Evolutionary conservation across 1,140 invertebrate species (phyloP), one percentile per base, ranked within the genome.

Genomic region (Zaprionus lachaisei): DNA sequence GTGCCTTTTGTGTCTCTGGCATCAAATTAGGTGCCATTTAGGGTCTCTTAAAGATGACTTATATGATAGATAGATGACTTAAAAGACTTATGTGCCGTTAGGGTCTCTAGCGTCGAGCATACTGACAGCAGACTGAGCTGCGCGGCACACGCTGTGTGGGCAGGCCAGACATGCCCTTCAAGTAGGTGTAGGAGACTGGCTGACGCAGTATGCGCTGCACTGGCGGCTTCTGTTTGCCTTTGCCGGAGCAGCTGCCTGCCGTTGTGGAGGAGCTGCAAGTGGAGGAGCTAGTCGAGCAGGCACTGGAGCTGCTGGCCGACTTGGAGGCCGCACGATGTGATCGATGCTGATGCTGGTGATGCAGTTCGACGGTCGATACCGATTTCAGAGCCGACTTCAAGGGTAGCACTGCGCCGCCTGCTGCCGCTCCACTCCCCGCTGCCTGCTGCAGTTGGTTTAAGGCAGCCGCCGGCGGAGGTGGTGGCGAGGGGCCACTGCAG

Each of bases 131-230:
- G 15, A 91, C 79, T 1, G 93, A 83, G 38, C 93, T 94, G 56
- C 95, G 94, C 0, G 96, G 96, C 4, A 97, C 95, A 81, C 96
- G 94, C 86, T 96, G 96, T 2, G 96, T 97, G 1, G 96, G 96
- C 17, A 97, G 92, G 1, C 96, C 96, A 2, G 96, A 97, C 56
- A 96, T 94, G 47, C 96, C 96, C 69, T 95, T 95, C 1, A 97
- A 95, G 89, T 97, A 97, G 3, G 95, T 96, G 91, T 97, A 97
- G 0, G 95, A 95, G 0, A 96, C 95, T 0, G 96, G 96, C 24
- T 96, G 94, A 24, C 96, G 93, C 3, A 97, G 93, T 41, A 97
- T 97, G 49, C 95, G 94, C 69, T 95, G 94, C 3, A 93, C 92
- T 57, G 95, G 95, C 79, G 96, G 95, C 90, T 95, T 95, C 22